Evolutionary conservation across 2,113 vertebrate species (phyloP), one percentile per base, ranked within the genome.

Genomic region (Ramphastos sulfuratus): DNA sequence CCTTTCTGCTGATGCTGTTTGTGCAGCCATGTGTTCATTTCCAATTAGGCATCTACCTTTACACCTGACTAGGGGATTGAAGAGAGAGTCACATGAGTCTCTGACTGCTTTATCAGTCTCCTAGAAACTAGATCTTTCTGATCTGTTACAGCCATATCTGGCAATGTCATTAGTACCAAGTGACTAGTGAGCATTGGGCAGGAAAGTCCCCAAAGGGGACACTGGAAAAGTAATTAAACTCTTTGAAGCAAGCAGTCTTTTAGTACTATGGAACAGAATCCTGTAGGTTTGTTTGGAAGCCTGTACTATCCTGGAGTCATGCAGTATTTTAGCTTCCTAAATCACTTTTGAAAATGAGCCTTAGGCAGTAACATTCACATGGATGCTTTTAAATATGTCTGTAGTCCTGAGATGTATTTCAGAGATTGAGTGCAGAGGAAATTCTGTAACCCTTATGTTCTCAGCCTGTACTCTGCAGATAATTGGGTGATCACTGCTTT

Each of bases 191-290:
- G 37, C 52, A 44, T 8, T 27, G 69, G 73, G 58, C 14, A 54
- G n/a, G 30, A 93, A 50, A 4, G 25, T 13, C 10, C 18, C 7
- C 46, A 67, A 52, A 67, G 65, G 27, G 4, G 14, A 63, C 16
- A 33, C 35, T 6, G 33, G n/a, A 59, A 31, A 74, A 28, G 27
- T 94, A 72, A 90, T 94, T 61, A 89, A 82, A 63, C 71, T 88
- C 71, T 87, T 67, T 30, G 73, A 93, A 93, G 59, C 56, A 94
- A 85, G 74, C 46, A 87, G 76, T 61, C 76, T 79, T 90, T 92
- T 75, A 77, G 24, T 82, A 52, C 76, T 81, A 86, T 9, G 5
- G 31, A 66, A 58, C 9, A 58, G 42, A 63, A 67, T 50, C 23
- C 28, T 73, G 27, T 11, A 39, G 6, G 39, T 58, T 72, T 72